These are phyloP conservation scores for Valencia hispanica DNA, from an alignment of 2,797 vertebrate species.

Conservation along the genomic window DNA sequence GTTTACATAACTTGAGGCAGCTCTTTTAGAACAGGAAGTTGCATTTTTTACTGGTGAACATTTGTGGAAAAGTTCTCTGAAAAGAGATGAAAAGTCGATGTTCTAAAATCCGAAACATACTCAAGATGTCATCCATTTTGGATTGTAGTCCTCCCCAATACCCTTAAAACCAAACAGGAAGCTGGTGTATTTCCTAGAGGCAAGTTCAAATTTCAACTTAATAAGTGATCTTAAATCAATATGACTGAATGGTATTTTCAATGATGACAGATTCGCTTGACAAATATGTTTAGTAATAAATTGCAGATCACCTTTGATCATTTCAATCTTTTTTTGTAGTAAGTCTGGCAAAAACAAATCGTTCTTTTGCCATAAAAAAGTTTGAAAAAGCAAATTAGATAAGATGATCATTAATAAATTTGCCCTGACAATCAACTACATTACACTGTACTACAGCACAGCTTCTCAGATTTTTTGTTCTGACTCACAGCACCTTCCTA, in stretches of 20 bases:
- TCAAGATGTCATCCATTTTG: background rate
- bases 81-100: too few relatives aligned
- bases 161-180: background rate
- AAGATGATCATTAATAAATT: background rate
- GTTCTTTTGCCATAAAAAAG: background rate
- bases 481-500: constrained; percentile 11
- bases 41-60: background rate
- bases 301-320: background rate
- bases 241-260: background rate
- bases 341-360: background rate
- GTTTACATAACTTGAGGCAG: background rate
- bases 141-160: background rate
- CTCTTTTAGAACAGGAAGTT: background rate
- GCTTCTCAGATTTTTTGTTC: constrained; percentile 18
- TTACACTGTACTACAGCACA: background rate
- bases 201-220: background rate
- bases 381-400: background rate
- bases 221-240: background rate
- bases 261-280: background rate
- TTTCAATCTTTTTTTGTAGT: background rate
- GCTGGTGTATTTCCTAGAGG: background rate
- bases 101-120: background rate
- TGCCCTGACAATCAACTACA: background rate
- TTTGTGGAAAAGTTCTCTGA: too few relatives aligned
- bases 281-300: background rate